Percentiles rank a stretch among this genome's conserved stretches.
phyloP scores from a whole-genome alignment of 2,888 invertebrate genomes.

The Meandrusa payeni region DNA sequence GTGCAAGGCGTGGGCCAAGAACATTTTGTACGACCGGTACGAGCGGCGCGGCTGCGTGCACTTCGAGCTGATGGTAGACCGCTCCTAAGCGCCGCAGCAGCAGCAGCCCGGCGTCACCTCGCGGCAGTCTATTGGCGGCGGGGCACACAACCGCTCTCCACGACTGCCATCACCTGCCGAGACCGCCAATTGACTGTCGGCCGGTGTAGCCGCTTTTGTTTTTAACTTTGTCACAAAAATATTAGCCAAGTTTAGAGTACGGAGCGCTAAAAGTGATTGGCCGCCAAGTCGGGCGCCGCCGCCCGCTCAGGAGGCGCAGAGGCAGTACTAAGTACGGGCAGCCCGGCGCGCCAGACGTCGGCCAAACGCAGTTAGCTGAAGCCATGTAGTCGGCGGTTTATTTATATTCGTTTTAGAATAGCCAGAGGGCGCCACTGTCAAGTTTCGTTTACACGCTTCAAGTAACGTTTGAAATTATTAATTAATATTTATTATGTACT shows the following conservation, averaged over 20 bases:
- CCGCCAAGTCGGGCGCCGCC: conserved; percentile 37
- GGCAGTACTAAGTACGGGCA: conserved; percentile 38
- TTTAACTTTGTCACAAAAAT: conserved; percentile 27
- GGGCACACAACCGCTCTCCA: conserved; percentile 21
- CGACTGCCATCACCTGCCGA: conserved; percentile 16
- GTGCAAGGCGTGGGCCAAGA: conserved; percentile 96
- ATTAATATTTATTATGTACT: conserved; percentile 67
- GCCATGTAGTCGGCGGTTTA: conserved; percentile 76
- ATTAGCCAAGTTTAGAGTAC: conserved; percentile 28
- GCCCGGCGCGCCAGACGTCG: conserved; percentile 30
- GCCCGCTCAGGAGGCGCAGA: no score
- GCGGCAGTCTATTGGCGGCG: conserved; percentile 28
- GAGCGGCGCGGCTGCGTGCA: conserved; percentile 96
- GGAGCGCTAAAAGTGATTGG: conserved; percentile 27
- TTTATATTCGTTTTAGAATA: conserved; percentile 80
- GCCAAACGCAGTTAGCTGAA: conserved; percentile 71
- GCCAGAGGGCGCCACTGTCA: conserved; percentile 66
- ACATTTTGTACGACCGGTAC: conserved; percentile 91
- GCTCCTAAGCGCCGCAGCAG: conserved; percentile 52
- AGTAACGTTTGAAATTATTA: conserved; percentile 65
- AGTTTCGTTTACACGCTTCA: conserved; percentile 73
- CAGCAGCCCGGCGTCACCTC: conserved; percentile 28
- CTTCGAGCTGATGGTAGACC: conserved; percentile 96
- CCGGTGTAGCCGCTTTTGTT: conserved; percentile 28
- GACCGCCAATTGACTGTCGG: conserved; percentile 22